Evolutionary conservation across 1,140 invertebrate species (phyloP).

Genomic region (Drosophila azteca): DNA sequence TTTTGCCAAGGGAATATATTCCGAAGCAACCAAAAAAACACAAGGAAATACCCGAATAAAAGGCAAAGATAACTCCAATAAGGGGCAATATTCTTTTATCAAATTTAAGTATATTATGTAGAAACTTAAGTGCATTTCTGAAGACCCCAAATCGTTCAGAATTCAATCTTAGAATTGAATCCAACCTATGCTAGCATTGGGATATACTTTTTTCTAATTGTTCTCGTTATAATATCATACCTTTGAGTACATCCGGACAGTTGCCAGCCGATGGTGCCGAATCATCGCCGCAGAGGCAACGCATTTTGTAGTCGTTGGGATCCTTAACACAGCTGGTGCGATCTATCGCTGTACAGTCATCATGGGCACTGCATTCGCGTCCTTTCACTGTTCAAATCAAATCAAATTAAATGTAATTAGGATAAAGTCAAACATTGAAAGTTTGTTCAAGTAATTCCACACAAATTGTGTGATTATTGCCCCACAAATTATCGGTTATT

Average conservation of each 20-base stretch:
- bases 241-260: conserved; percentile 86
- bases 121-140: too few relatives aligned
- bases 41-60: too few relatives aligned
- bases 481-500: conserved; percentile 28
- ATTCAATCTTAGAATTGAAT: background rate
- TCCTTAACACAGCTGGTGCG: conserved; percentile 87
- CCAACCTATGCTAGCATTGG: too few relatives aligned
- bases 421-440: background rate
- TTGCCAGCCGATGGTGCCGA: conserved; percentile 86
- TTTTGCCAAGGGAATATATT: conserved; percentile 16
- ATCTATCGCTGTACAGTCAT: conserved; percentile 87
- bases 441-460: conserved; percentile 35
- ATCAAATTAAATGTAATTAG: conserved; percentile 7
- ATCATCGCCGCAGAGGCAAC: conserved; percentile 88
- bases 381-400: conserved; percentile 83
- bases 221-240: conserved; percentile 54
- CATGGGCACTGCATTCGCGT: conserved; percentile 86
- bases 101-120: too few relatives aligned
- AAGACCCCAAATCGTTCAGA: background rate
- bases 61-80: too few relatives aligned
- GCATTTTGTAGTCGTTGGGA: conserved; percentile 85
- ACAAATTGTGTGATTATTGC: conserved; percentile 37
- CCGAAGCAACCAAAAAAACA: background rate
- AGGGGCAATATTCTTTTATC: too few relatives aligned
- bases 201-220: background rate